Evolutionary conservation across 2,888 invertebrate species (phyloP).

Genomic region (Leucophenga maculata): DNA sequence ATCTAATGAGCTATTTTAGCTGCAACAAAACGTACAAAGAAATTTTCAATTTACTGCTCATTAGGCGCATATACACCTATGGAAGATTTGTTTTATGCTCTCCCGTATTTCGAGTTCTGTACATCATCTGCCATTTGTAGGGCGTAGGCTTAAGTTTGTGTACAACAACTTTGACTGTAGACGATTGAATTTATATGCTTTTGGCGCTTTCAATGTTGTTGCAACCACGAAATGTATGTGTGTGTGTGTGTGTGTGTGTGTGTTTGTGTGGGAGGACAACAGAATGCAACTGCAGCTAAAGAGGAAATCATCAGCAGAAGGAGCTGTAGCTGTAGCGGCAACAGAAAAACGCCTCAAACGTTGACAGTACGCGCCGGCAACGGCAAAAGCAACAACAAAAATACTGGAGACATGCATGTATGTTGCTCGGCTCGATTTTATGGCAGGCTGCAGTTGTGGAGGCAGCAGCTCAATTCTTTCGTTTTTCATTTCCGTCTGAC

Average conservation of each 20-base stretch:
- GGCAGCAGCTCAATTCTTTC: constrained; percentile 53
- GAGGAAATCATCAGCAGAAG: constrained; percentile 7
- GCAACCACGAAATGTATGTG: background rate
- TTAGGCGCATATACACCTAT: constrained; percentile 52
- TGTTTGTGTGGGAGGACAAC: constrained; percentile 24
- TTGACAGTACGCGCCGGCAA: constrained; percentile 24
- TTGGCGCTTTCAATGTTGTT: constrained; percentile 26
- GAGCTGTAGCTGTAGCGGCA: background rate
- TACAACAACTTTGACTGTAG: constrained; percentile 54
- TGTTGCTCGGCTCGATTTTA: no score
- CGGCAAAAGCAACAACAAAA: constrained; percentile 23
- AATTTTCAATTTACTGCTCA: constrained; percentile 30
- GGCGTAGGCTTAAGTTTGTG: constrained; percentile 32
- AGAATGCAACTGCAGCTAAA: no score
- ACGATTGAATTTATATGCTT: constrained; percentile 68
- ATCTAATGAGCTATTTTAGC: no score
- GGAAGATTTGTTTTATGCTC: constrained; percentile 30
- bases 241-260: no score
- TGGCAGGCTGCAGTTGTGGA: no score
- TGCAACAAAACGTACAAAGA: no score
- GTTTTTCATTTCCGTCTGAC: constrained; percentile 62
- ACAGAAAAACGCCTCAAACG: constrained; percentile 8
- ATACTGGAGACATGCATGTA: constrained; percentile 43
- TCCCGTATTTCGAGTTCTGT: no score
- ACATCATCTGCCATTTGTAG: no score